A percentile compares a stretch with the other conserved stretches of the same genome.
Evolutionary conservation across 2,797 vertebrate species (phyloP).

Genomic region (Enteromius thamalakanensis): DNA sequence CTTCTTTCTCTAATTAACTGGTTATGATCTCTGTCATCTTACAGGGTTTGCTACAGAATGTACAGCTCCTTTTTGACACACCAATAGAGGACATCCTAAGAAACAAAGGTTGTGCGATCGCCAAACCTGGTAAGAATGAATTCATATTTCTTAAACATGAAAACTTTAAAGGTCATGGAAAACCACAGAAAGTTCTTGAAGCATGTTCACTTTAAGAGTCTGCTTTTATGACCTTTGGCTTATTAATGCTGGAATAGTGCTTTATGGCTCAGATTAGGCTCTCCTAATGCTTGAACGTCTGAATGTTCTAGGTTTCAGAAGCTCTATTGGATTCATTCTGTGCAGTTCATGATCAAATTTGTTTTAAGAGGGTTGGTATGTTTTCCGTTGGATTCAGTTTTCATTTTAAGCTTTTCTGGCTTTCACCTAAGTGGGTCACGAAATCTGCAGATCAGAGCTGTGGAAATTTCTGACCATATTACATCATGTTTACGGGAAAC

Average conservation of each 20-base stretch:
- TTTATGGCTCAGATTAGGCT: not conserved
- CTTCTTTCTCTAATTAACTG: not conserved
- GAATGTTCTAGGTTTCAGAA: constrained; percentile 17
- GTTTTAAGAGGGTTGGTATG: constrained; percentile 40
- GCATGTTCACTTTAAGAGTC: not conserved
- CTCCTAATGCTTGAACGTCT: not conserved
- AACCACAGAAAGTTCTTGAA: not conserved
- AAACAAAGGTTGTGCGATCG: constrained; percentile 87
- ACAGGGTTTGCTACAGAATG: constrained; percentile 94
- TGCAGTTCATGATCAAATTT: constrained; percentile 32
- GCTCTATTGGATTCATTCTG: not conserved
- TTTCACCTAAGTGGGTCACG: constrained; percentile 64
- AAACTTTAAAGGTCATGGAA: constrained; percentile 10
- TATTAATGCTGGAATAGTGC: not conserved
- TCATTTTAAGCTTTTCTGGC: constrained; percentile 41
- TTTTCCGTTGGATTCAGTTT: constrained; percentile 60
- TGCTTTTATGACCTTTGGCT: not conserved
- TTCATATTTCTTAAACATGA: not conserved
- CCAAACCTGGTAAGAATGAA: constrained; percentile 82
- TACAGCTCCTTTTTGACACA: constrained; percentile 87
- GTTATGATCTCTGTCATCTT: constrained; percentile 42
- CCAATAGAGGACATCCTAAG: constrained; percentile 86
- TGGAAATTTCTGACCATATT: constrained; percentile 65
- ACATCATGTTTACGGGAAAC: constrained; percentile 72
- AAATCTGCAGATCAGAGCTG: constrained; percentile 63